Base-by-base conservation (phyloP, 2,797 vertebrate genomes). In the Sarcophilus harrisii region DNA sequence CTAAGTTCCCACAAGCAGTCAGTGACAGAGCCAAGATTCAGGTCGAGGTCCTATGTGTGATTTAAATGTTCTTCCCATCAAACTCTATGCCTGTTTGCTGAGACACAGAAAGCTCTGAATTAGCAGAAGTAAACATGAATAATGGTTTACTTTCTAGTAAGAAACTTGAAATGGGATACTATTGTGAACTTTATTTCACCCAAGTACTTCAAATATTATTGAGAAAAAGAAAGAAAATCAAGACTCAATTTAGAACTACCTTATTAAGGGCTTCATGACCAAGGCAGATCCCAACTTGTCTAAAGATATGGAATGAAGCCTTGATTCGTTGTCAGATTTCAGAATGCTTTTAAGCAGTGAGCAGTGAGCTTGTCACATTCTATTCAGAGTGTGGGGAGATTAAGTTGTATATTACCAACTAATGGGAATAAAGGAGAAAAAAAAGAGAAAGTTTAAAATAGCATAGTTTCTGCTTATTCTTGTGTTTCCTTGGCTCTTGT, bases 401-500 rank as follows among this genome's bases (percentile, higher is more conserved):
- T 94, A 98, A 97, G 96, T 73, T 96, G 27, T 92, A 95, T 97
- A 95, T 92, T 96, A 97, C 96, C 59, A 97, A 94, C n/a, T 97
- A 97, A 98, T 97, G 94, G 91, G 90, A 89, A 18, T 52, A 96
- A 96, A 97, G 94, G 30, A 38, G 94, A 96, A 81, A 96, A 96
- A 96, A 97, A 95, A 81, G 95, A 81, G 10, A 92, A 98, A 95
- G 94, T 97, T 97, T 98, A 97, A 98, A 97, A 96, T 97, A 96
- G 97, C 98, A 98, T 93, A 94, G 89, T 97, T 95, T 96, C 93
- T 97, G 95, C 92, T 97, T 98, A 97, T 66, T 98, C 94, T 96
- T 96, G 16, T 97, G 92, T 98, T 98, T 98, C 97, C 96, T 97
- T 98, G 93, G 98, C 95, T 98, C 93, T 96, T 98, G 94, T 94